These are phyloP conservation scores for Acanthochromis polyacanthus DNA, from an alignment of 2,113 vertebrate genomes.

Conservation along the genomic window DNA sequence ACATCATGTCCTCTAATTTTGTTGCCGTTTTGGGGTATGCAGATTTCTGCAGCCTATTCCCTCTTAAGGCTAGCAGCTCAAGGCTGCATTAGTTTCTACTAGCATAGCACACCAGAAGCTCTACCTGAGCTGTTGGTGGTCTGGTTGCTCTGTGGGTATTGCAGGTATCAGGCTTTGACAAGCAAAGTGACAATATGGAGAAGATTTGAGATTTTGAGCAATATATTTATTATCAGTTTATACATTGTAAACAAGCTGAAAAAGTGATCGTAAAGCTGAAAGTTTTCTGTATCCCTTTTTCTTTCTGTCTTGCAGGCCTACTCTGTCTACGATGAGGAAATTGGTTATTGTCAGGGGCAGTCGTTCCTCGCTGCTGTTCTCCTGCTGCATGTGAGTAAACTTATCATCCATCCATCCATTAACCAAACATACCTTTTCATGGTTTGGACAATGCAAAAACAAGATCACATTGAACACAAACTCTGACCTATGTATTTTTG, in stretches of 20 bases:
- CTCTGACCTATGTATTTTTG: background rate
- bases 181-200: background rate
- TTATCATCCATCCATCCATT: background rate
- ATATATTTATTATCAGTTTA: background rate
- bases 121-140: background rate
- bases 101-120: background rate
- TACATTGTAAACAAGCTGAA: background rate
- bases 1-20: background rate
- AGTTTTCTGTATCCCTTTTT: conserved; percentile 25
- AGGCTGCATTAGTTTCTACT: background rate
- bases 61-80: background rate
- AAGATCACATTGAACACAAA: background rate
- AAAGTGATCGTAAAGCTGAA: background rate
- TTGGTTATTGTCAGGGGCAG: conserved; percentile 99
- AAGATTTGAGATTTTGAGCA: background rate
- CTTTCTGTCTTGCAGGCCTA: conserved; percentile 87
- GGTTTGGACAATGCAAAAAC: background rate
- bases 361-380: conserved; percentile 97
- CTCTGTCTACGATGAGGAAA: conserved; percentile 98
- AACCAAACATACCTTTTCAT: background rate
- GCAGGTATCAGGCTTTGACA: background rate
- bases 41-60: background rate
- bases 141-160: background rate
- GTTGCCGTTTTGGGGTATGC: too few relatives aligned
- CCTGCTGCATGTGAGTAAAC: conserved; percentile 94